Base-by-base conservation (phyloP, 2,113 vertebrate species). In the Fukomys damarensis region DNA sequence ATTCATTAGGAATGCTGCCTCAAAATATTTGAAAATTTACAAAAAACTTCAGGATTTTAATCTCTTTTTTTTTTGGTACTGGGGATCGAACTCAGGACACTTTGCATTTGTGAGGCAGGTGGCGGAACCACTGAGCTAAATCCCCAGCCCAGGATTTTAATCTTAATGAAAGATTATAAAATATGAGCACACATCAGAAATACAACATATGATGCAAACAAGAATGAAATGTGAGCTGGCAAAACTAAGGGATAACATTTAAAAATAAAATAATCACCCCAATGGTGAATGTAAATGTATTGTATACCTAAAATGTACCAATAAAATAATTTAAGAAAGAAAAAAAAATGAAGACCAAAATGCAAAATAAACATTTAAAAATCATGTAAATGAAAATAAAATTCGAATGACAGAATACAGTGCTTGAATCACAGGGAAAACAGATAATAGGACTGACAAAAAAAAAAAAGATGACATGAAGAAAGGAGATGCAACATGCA, bases 131-230 rank as follows among this genome's bases (percentile, higher is more conserved):
- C n/a, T n/a, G n/a, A n/a, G n/a, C n/a, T n/a, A n/a, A n/a, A n/a
- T n/a, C n/a, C n/a, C n/a, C n/a, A n/a, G n/a, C n/a, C n/a, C 68
- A 93, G 46, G 74, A 43, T 14, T 86, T 7, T 52, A 89, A 43
- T 82, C 43, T 65, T 86, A 95, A 56, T 74, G 13, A 63, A 65
- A 93, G 46, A 56, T 77, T 93, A 68, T 66, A 93, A 59, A 89
- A n/a, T 83, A 86, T 79, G 32, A 65, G 38, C 20, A 35, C 24
- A 63, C 22, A 70, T 54, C 58, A 82, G 35, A 66, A 89, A 56
- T 66, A 43, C 11, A 74, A 26, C 32, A 58, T 56, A 72, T 5
- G 13, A 89, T 11, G 32, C 63, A 70, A 94, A 41, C 28, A 81
- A 93, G 32, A 72, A 68, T 38, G 46, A 91, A 66, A 70, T 63